Conservation (phyloP, 2,797 vertebrate species). For the Moxostoma hubbsi region DNA sequence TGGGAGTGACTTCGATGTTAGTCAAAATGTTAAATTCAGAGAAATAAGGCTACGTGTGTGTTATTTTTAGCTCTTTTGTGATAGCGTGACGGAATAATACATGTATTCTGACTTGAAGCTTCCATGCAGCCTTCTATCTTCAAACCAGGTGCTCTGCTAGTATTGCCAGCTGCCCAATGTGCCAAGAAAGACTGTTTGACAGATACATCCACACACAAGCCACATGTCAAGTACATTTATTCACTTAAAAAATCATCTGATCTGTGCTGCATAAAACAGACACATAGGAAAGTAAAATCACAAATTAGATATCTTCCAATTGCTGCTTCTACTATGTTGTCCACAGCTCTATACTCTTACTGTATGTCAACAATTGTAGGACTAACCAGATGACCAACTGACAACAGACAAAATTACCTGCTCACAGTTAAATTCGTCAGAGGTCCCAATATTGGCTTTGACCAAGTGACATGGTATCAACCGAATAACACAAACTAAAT, state of each 20-base stretch:
- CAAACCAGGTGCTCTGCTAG: not conserved
- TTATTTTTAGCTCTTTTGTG: constrained; percentile 8
- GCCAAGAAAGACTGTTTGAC: too few relatives aligned
- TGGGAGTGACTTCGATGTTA: not conserved
- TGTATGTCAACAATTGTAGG: too few relatives aligned
- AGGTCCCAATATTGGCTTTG: not conserved
- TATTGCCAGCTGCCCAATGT: not conserved
- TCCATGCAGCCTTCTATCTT: not conserved
- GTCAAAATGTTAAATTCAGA: not conserved
- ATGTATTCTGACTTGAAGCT: not conserved
- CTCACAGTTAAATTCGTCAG: not conserved
- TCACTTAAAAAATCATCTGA: too few relatives aligned
- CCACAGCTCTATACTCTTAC: too few relatives aligned
- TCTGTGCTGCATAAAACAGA: too few relatives aligned
- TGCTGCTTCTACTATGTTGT: too few relatives aligned
- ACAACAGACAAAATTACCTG: not conserved
- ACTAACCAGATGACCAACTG: not conserved
- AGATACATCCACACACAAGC: too few relatives aligned
- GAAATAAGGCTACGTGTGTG: not conserved
- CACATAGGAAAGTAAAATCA: too few relatives aligned
- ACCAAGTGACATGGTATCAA: not conserved
- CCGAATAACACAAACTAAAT: not conserved
- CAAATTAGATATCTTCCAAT: too few relatives aligned
- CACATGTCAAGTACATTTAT: not conserved
- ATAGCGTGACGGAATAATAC: not conserved